A percentile compares a stretch with the other conserved stretches of the same genome.
These are phyloP conservation scores for Ichneumon xanthorius DNA, from an alignment of 2,888 invertebrate species.

Conservation along the genomic window DNA sequence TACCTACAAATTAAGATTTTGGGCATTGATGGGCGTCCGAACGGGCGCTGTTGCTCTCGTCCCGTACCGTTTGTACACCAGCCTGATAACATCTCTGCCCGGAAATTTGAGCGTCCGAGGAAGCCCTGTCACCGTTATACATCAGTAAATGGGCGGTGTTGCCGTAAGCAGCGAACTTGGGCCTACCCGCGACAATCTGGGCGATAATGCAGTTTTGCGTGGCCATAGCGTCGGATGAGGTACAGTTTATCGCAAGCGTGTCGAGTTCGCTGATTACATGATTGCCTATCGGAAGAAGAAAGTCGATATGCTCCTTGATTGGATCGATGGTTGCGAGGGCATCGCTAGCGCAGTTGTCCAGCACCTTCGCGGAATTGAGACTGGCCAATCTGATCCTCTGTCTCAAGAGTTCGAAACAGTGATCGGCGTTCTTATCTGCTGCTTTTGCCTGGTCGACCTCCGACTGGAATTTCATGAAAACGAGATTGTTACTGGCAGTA, in stretches of 20 bases:
- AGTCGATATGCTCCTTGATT: constrained; percentile 56
- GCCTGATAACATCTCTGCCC: constrained; percentile 30
- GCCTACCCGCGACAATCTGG: constrained; percentile 59
- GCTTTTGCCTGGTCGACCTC: too few relatives aligned
- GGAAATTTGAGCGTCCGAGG: constrained; percentile 6
- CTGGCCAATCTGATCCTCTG: constrained; percentile 54
- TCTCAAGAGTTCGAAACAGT: too few relatives aligned
- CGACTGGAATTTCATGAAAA: too few relatives aligned
- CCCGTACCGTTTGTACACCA: constrained; percentile 31
- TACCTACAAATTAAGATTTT: constrained; percentile 28
- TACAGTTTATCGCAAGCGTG: constrained; percentile 55
- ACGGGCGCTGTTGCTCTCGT: constrained; percentile 32
- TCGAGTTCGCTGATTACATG: constrained; percentile 68
- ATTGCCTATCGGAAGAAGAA: constrained; percentile 70
- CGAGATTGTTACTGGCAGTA: too few relatives aligned
- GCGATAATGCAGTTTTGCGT: constrained; percentile 61
- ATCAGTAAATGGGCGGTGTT: constrained; percentile 35
- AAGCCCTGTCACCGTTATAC: constrained; percentile 49
- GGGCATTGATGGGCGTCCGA: constrained; percentile 34
- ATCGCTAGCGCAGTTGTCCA: constrained; percentile 55
- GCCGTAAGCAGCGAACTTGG: constrained; percentile 39
- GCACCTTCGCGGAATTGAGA: constrained; percentile 32
- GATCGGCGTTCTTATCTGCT: too few relatives aligned
- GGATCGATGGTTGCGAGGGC: constrained; percentile 44
- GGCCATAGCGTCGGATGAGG: not conserved